Evolutionary conservation across 2,888 invertebrate species (phyloP), one percentile per base, ranked within the genome.

Genomic region (Zygothrica quintamaculata): DNA sequence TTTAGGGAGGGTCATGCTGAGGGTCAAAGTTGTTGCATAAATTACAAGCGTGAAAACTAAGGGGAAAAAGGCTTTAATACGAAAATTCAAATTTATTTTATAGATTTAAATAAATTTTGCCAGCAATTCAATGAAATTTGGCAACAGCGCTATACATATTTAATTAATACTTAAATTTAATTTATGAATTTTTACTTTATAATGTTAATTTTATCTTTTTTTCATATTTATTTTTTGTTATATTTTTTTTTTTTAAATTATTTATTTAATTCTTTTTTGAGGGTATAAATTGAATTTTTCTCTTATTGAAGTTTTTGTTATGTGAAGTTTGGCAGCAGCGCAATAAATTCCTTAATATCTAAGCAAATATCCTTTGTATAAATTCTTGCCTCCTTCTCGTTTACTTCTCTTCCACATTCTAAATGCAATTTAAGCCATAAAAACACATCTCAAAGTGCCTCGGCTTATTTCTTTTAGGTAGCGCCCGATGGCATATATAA

Each of bases 391-490:
- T n/a, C n/a, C n/a, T n/a, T n/a, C n/a, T n/a, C n/a, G n/a, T n/a
- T n/a, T n/a, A n/a, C n/a, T n/a, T n/a, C n/a, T n/a, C n/a, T n/a
- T n/a, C n/a, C n/a, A n/a, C n/a, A n/a, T n/a, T n/a, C n/a, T n/a
- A 52, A 60, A 58, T 61, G 61, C 71, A 66, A 52, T 64, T 72
- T 46, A 12, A 18, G 46, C 42, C 44, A 61, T 67, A 59, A 71
- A 67, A 67, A 61, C 42, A 50, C 18, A 22, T 39, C 46, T 64
- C n/a, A 44, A 64, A 72, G 73, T 73, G 64, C 40, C 51, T 9
- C 25, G 42, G 36, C 56, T 53, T 67, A 72, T 2, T 22, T 22
- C n/a, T n/a, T 22, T 2, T 22, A 22, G 67, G 72, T 72, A 70
- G 53, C 44, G 15, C 29, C 59, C 50, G 51, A 26, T n/a, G 18